Evolutionary conservation across 30 jellyfish, hydroid and myxozoan species (phyloP), one percentile per base, ranked within the genome.

Genomic region (Sanderia malayensis): DNA sequence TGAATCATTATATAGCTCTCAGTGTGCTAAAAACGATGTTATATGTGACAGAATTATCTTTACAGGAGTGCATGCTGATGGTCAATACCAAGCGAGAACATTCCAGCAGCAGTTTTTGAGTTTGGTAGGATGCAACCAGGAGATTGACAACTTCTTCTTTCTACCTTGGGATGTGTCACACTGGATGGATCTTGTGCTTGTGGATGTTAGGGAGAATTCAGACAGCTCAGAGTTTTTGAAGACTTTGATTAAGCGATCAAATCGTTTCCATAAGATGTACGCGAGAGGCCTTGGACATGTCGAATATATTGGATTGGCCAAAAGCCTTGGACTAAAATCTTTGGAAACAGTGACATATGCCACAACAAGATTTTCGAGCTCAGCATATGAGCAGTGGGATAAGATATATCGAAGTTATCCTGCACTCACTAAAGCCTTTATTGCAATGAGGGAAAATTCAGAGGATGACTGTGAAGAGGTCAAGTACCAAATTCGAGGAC

Each of bases 181-280:
- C 72, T 70, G 82, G 82, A 70, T 70, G 82, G 82, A 70, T 63
- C 72, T 70, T 30, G 82, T 46, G 46, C 52, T 70, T 67, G 82
- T 41, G 52, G 49, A 41, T 18, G 29, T 70, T n/a, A 21, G 71
- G 46, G 73, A 60, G 73, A 31, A 60, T 60, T 25, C 49, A 27
- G 49, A 25, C 49, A 25, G 49, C 49, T 60, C 72, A 24, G 17
- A n/a, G 37, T 70, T 70, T 31, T 26, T 70, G 22, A 70, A 70
- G 49, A 24, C 46, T 21, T 24, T 70, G 31, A 46, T 70, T 31
- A 70, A 26, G 26, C 22, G 82, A 31, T 44, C 82, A 44, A 46
- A 70, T 46, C 49, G 82, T 2, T 24, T 70, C 33, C 70, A 70
- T 37, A 70, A 7, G 44, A 70, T 70, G 82, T 70, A 29, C 29